These are phyloP conservation scores for Steromphala cineraria DNA, from an alignment of 2,888 invertebrate species.

Conservation along the genomic window DNA sequence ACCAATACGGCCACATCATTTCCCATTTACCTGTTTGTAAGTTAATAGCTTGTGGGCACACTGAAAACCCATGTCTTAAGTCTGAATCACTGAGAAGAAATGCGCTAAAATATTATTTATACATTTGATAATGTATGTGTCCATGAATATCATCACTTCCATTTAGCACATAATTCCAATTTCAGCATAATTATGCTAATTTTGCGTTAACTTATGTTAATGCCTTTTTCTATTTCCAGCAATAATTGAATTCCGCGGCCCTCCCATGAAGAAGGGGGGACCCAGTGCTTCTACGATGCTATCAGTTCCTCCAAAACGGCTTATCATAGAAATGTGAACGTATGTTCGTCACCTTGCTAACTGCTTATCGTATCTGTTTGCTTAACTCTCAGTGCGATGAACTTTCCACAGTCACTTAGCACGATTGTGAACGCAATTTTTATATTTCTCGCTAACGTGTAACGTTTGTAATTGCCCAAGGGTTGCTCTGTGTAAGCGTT, in stretches of 20 bases:
- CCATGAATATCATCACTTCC: too few species aligned
- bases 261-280: background rate
- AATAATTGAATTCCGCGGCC: background rate
- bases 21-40: too few species aligned
- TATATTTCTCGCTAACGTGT: slow-evolving; percentile 14
- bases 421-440: background rate
- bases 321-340: background rate
- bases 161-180: too few species aligned
- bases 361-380: background rate
- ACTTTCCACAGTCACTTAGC: background rate
- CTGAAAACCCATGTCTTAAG: too few species aligned
- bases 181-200: too few species aligned
- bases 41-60: too few species aligned
- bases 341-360: background rate
- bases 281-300: background rate
- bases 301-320: background rate
- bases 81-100: too few species aligned
- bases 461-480: background rate
- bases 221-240: background rate
- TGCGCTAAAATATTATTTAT: too few species aligned
- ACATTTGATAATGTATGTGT: too few species aligned
- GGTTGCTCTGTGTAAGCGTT: background rate
- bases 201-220: background rate
- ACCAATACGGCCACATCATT: too few species aligned
- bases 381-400: background rate